Percentiles rank a stretch among this genome's conserved stretches.
phyloP scores from a whole-genome alignment of 2,888 invertebrate genomes.

The Lasioglossum marginatum region DNA sequence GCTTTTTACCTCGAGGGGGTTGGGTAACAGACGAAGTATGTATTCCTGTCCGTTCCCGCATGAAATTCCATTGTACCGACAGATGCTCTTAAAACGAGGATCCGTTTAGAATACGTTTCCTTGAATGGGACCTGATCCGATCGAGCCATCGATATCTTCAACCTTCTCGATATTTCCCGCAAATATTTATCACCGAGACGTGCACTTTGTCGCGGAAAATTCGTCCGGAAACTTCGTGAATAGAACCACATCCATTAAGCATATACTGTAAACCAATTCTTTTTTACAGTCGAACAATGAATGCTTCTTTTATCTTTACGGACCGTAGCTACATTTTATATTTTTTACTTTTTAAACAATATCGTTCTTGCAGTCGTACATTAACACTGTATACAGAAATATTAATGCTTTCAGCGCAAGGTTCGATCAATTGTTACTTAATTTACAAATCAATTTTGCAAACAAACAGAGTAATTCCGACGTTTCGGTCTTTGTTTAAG shows the following conservation, averaged over 20 bases:
- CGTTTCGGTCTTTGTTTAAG: too few species aligned
- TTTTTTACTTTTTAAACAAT: background rate
- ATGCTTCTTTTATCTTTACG: background rate
- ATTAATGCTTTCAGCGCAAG: too few species aligned
- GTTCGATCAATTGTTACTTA: too few species aligned
- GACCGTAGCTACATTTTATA: background rate
- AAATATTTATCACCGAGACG: constrained; percentile 22
- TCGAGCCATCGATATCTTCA: constrained; percentile 31
- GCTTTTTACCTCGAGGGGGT: constrained; percentile 29
- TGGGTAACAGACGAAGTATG: constrained; percentile 41
- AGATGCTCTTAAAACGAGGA: constrained; percentile 59
- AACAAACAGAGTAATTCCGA: too few species aligned
- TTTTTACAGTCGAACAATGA: background rate
- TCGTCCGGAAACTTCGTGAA: background rate
- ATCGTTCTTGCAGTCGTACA: background rate
- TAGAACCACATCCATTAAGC: too few species aligned
- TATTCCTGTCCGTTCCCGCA: constrained; percentile 53
- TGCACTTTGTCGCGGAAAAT: constrained; percentile 15
- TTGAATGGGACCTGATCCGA: constrained; percentile 32
- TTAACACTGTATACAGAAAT: too few species aligned
- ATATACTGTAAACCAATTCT: background rate
- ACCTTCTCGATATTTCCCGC: constrained; percentile 20
- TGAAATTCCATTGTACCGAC: constrained; percentile 60
- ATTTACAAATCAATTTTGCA: too few species aligned
- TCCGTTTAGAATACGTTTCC: constrained; percentile 49